A percentile compares a stretch with the other conserved stretches of the same genome.
Conservation (phyloP, 2,888 invertebrate species). For the Drosophila infuscata region DNA sequence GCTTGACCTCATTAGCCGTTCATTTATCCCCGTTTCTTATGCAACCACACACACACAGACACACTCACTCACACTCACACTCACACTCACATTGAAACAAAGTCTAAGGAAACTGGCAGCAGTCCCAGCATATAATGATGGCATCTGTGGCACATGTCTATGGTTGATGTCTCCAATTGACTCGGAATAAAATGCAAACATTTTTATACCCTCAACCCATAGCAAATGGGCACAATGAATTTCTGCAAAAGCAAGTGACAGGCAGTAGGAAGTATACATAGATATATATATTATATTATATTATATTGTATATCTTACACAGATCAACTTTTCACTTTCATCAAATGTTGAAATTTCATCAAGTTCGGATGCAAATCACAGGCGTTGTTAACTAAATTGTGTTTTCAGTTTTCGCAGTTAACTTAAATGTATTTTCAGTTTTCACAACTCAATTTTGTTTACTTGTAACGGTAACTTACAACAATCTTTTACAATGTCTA, state of each 20-base stretch:
- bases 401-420: neutral
- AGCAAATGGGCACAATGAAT: neutral
- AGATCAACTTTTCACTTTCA: neutral
- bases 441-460: no score
- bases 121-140: conserved; percentile 32
- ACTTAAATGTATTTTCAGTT: no score
- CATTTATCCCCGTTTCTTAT: conserved; percentile 69
- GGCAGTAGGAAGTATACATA: neutral
- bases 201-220: conserved; percentile 30
- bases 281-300: no score
- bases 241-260: neutral
- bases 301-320: no score
- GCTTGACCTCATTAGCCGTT: conserved; percentile 73
- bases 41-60: conserved; percentile 46
- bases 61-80: conserved; percentile 7
- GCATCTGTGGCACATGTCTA: conserved; percentile 45
- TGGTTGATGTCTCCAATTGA: conserved; percentile 61
- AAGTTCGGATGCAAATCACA: neutral
- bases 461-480: neutral
- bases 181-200: conserved; percentile 62
- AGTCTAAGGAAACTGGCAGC: conserved; percentile 8
- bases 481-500: neutral
- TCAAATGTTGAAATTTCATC: neutral
- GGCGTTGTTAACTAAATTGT: neutral
- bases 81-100: neutral